Conservation (phyloP, 2,113 vertebrate species). For the Megaceryle torquata region DNA sequence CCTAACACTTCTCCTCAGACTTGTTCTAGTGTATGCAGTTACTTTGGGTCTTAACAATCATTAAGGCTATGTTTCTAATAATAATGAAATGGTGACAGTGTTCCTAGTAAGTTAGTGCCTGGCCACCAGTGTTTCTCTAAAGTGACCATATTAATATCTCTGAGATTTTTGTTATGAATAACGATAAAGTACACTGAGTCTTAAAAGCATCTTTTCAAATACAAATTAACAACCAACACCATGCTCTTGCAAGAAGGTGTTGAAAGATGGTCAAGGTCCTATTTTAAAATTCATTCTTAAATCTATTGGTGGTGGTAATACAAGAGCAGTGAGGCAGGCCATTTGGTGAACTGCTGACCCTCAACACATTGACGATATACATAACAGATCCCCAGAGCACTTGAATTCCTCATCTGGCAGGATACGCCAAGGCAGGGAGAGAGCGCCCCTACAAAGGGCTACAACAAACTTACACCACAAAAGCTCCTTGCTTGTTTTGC, state of each 20-base stretch:
- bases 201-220: neutral
- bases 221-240: neutral
- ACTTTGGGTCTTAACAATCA: neutral
- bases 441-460: neutral
- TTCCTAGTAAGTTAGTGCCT: neutral
- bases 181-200: neutral
- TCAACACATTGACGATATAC: fast-evolving
- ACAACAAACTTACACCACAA: neutral
- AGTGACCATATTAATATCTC: neutral
- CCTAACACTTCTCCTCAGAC: neutral
- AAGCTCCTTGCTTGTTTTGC: neutral
- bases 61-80: neutral
- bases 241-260: neutral
- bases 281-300: neutral
- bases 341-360: neutral
- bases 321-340: neutral
- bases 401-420: neutral
- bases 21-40: neutral
- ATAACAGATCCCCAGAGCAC: fast-evolving
- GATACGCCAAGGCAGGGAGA: neutral
- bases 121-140: neutral
- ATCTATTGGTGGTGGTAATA: neutral
- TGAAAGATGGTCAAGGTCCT: neutral
- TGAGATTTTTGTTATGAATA: neutral
- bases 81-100: neutral